Evolutionary conservation across 2,888 invertebrate genomes (phyloP), one percentile per base, ranked within the genome.

Genomic region (Anoplius nigerrimus): DNA sequence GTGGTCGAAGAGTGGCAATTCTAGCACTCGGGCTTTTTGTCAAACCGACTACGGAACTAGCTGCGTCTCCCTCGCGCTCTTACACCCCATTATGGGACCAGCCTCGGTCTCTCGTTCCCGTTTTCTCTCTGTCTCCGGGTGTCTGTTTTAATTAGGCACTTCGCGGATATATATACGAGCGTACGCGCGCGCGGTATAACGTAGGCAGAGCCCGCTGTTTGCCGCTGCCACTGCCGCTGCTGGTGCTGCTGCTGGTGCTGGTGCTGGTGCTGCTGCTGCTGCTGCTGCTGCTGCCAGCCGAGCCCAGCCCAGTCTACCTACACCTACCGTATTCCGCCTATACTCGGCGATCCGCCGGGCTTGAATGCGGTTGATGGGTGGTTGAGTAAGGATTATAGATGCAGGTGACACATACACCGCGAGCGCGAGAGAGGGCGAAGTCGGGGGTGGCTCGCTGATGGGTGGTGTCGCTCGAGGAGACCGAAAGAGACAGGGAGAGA

Each of bases 101-200:
- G 68, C 72, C 74, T 64, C 75, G n/a, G 69, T 76, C 76, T 72
- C 74, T 72, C 77, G 77, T 79, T 76, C 81, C 82, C 82, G 78
- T 81, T 82, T 74, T 75, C 71, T 74, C 78, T 84, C 85, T 84
- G 84, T 88, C 87, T 85, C 81, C 82, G 84, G 84, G 86, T 87
- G 89, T 89, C 89, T 87, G 87, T 86, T 88, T 88, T 90, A 90
- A 90, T 90, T 90, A 90, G 90, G 90, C 90, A 90, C 90, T 90
- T 89, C 84, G 87, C 83, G 76, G 74, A 79, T 78, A 79, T 72
- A 75, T 65, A 65, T 65, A 48, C 21, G 55, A 48, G 16, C 48
- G 18, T n/a, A 16, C 48, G n/a, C 48, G 48, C 18, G 48, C 46
- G 46, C 16, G 46, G 48, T 48, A 18, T 45, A 34, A 60, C 42